Percentiles rank a stretch among this genome's conserved stretches.
phyloP scores from a whole-genome alignment of 2,797 vertebrate species.

The Argya squamiceps region DNA sequence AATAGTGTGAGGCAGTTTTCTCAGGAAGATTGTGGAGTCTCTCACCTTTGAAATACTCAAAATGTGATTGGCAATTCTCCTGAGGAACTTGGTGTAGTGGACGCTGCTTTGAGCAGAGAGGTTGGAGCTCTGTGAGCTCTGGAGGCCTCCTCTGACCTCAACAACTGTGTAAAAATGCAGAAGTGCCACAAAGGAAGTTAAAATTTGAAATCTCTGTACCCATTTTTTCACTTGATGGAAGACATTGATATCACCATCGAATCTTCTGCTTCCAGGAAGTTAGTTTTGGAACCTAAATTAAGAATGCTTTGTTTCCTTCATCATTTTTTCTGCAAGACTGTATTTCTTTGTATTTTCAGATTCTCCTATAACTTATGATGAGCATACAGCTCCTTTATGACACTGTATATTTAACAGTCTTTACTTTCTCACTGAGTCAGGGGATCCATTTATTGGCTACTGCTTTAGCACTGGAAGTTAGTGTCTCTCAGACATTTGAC shows the following conservation, averaged over 20 bases:
- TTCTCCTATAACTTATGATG: not conserved
- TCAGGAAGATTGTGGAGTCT: not conserved
- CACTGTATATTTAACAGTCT: not conserved
- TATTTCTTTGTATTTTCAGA: not conserved
- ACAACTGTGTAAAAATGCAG: not conserved
- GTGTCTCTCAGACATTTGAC: not conserved
- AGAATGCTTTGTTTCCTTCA: not conserved
- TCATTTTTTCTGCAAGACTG: not conserved
- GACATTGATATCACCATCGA: not conserved
- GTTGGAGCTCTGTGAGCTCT: not conserved
- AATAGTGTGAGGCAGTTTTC: not conserved
- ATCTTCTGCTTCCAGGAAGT: not conserved
- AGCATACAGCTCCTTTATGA: not conserved
- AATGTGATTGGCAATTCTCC: rapidly evolving
- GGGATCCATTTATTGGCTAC: not conserved
- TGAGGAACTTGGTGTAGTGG: not conserved
- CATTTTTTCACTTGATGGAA: not conserved
- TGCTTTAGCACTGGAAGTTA: not conserved
- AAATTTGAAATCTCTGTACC: not conserved
- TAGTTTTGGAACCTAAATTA: not conserved
- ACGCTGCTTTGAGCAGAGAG: not conserved
- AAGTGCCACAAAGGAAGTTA: not conserved
- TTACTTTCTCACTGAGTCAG: not conserved
- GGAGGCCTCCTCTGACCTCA: not conserved
- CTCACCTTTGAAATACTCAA: not conserved